Evolutionary conservation across 2,888 invertebrate genomes (phyloP), one percentile per base, ranked within the genome.

Genomic region (Trissoscelio sp.): DNA sequence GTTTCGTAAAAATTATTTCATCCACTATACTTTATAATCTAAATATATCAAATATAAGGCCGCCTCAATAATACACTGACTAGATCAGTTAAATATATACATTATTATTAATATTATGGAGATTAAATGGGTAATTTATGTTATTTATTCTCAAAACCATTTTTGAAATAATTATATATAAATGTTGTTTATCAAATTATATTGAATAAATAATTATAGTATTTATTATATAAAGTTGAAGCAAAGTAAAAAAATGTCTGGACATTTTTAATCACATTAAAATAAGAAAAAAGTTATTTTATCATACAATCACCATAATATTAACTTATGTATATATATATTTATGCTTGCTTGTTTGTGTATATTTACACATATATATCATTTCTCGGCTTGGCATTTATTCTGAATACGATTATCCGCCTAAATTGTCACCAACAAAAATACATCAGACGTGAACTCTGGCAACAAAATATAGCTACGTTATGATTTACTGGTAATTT

Each of bases 1-100:
- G 7, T 55, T 53, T 66, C 39, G 31, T 51, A 70, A 81, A 66
- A 66, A 60, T 67, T 67, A 42, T 51, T 66, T 58, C 24, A 69
- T 24, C 37, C 57, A 7, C 67, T 81, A 67, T 44, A 62, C 4
- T 81, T 70, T 67, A 82, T 62, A 39, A 24, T 69, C 82, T 85
- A 75, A 85, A 89, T 88, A 88, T 91, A 91, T 85, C 90, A 91
- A 91, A 91, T 90, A 91, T 91, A 91, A 91, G 91, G 91, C 91
- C 91, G 91, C 91, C 91, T 89, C 89, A 88, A 89, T 89, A 88
- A 89, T 91, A 90, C 90, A 91, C 90, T 90, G 91, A 91, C 91
- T 91, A 91, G 91, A 91, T 90, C 91, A 91, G 88, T 88, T 88
- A 87, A 86, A 87, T 86, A 69, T 69, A 74, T 84, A 86, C 84